Base-by-base conservation (phyloP, 2,888 invertebrate genomes). In the Heterodera filipjevi region DNA sequence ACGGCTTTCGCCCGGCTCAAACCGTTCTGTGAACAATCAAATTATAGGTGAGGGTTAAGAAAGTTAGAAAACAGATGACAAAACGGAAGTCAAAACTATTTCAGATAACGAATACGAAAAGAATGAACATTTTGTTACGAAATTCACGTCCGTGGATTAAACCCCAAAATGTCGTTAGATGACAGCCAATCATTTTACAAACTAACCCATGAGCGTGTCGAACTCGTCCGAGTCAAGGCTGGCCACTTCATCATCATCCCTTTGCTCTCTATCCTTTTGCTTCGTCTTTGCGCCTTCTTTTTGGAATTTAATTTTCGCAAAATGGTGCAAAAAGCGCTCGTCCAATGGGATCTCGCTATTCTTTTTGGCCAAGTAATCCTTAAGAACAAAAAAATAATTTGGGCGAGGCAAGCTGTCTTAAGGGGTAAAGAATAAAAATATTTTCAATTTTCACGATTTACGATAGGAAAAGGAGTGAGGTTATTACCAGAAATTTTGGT, bases 201-300 rank as follows among this genome's bases (percentile, higher is more conserved):
- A 71, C 82, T 77, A 80, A 90, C 90, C 89, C 59, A 94, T 90
- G 88, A 93, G 92, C 77, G 92, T 91, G 83, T 94, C 93, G 88
- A 94, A 94, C 89, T 94, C 94, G 70, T 93, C 93, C 87, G 93
- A 93, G 82, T 92, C 92, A 16, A 95, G 93, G 71, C 94, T 94
- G 66, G 93, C 93, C 0, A 91, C 90, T 84, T 93, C 93, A 83
- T 92, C 77, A 6, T 35, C 92, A 27, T 86, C 83, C 22, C 82
- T 81, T 30, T 74, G 78, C 44, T 27, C 66, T 8, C 22, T 77
- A 74, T 73, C 68, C 82, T 73, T 27, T 10, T 72, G 64, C 10
- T 76, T 49, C 19, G 71, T 46, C 19, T 33, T 10, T 72, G 27
- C n/a, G 32, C 32, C 59, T 3, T 27, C 44, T 35, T 73, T 73